phyloP scores from a whole-genome alignment of 2,113 vertebrate species.

The Psephotus haematonotus region DNA sequence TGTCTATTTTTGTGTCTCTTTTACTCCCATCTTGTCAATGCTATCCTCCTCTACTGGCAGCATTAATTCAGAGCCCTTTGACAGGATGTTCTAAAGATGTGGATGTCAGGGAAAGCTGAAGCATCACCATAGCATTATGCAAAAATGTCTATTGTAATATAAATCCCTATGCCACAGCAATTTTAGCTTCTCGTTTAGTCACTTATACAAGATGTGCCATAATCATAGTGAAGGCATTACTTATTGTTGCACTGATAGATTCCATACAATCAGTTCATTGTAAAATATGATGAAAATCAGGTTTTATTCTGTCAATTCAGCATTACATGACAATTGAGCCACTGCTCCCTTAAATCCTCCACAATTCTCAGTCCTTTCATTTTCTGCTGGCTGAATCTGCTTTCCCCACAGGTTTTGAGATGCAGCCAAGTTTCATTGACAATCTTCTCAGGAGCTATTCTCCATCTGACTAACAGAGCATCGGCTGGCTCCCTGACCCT shows the following conservation, averaged over 20 bases:
- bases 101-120: constrained; percentile 15
- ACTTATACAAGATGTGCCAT: constrained; percentile 38
- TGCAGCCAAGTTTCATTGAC: not conserved
- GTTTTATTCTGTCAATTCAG: constrained; percentile 44
- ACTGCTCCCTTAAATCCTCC: constrained; percentile 24
- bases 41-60: not conserved
- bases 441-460: not conserved
- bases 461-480: not conserved
- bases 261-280: constrained; percentile 47
- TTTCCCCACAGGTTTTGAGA: constrained; percentile 7
- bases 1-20: not conserved
- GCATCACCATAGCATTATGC: constrained; percentile 47
- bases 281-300: constrained; percentile 53
- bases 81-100: not conserved
- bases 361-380: not conserved
- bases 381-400: not conserved
- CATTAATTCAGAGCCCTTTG: constrained; percentile 28
- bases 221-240: constrained; percentile 45
- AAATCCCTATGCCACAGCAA: constrained; percentile 39
- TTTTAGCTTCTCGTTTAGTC: constrained; percentile 50
- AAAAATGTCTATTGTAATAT: constrained; percentile 59
- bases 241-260: constrained; percentile 35
- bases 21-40: not conserved
- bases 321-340: constrained; percentile 35
- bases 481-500: not conserved